A percentile compares a stretch with the other conserved stretches of the same genome.
phyloP scores from a whole-genome alignment of 2,888 invertebrate species.

The Pedicia rivosa region DNA sequence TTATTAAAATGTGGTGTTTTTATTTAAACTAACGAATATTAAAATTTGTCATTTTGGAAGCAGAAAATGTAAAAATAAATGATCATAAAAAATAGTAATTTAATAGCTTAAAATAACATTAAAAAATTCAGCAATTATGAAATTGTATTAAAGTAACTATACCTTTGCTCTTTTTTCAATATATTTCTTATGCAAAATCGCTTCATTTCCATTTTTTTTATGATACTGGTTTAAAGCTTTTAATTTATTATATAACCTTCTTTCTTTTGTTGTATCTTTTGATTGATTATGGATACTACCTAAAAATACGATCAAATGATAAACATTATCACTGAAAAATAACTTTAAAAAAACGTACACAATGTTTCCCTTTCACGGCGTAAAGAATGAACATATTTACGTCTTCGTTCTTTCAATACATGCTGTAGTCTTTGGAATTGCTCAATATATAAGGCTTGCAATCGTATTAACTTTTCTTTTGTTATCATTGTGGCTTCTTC shows the following conservation, averaged over 20 bases:
- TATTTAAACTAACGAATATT: too few species aligned
- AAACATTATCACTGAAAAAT: background rate
- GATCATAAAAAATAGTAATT: too few species aligned
- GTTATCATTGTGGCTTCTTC: constrained; percentile 73
- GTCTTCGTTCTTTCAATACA: constrained; percentile 50
- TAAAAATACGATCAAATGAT: constrained; percentile 21
- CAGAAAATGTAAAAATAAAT: too few species aligned
- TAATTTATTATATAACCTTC: constrained; percentile 59
- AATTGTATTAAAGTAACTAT: too few species aligned
- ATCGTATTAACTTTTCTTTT: constrained; percentile 51
- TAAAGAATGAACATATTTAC: constrained; percentile 53
- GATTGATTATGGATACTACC: constrained; percentile 64
- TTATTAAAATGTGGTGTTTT: too few species aligned
- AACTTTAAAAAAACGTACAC: constrained; percentile 33
- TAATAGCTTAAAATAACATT: background rate
- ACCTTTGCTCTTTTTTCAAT: constrained; percentile 39
- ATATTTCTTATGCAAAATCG: constrained; percentile 61
- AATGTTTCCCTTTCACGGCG: constrained; percentile 66
- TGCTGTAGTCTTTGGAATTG: constrained; percentile 65
- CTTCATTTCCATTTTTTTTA: constrained; percentile 57
- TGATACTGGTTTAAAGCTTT: constrained; percentile 72
- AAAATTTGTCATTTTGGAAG: too few species aligned
- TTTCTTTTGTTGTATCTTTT: constrained; percentile 49
- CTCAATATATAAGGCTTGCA: constrained; percentile 68
- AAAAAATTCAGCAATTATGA: background rate